Conservation (phyloP, 2,888 invertebrate genomes). For the Cheilosia vulpina region DNA sequence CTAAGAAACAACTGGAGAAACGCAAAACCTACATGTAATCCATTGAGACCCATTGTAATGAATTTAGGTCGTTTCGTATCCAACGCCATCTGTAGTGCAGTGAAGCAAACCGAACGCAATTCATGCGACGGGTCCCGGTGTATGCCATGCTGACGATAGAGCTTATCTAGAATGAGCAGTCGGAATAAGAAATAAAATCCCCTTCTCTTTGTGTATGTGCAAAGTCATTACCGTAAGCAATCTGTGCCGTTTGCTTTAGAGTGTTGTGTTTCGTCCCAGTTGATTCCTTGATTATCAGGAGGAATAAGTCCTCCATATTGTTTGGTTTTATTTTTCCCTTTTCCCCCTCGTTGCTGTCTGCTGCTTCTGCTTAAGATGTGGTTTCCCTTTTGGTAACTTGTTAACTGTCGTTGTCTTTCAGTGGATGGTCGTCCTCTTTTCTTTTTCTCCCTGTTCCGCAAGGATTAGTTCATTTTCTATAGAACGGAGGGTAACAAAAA, state of each 20-base stretch:
- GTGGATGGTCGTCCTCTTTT: conserved; percentile 6
- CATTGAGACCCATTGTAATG: conserved; percentile 92
- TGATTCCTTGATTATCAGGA: conserved; percentile 93
- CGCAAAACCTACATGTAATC: conserved; percentile 91
- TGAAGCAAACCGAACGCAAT: conserved; percentile 92
- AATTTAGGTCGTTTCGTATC: conserved; percentile 94
- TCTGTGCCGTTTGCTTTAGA: conserved; percentile 92
- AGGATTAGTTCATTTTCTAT: conserved; percentile 72
- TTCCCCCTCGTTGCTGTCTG: neutral
- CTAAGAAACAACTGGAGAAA: neutral
- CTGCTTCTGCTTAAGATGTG: conserved; percentile 24
- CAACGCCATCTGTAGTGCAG: conserved; percentile 93
- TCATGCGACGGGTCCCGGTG: conserved; percentile 92
- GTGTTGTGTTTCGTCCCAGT: conserved; percentile 89
- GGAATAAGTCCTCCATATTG: conserved; percentile 93
- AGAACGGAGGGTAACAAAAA: conserved; percentile 13
- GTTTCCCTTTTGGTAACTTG: conserved; percentile 43
- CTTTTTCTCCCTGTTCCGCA: conserved; percentile 10
- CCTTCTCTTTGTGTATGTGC: neutral
- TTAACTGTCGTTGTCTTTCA: conserved; percentile 50
- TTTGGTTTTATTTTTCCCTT: conserved; percentile 29
- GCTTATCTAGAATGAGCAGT: conserved; percentile 88
- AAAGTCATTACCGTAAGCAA: conserved; percentile 90
- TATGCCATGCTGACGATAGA: conserved; percentile 91
- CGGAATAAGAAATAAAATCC: conserved; percentile 63